A percentile compares a stretch with the other conserved stretches of the same genome.
Conservation (phyloP, 2,113 vertebrate genomes). For the Tenebrosternarchus preto region DNA sequence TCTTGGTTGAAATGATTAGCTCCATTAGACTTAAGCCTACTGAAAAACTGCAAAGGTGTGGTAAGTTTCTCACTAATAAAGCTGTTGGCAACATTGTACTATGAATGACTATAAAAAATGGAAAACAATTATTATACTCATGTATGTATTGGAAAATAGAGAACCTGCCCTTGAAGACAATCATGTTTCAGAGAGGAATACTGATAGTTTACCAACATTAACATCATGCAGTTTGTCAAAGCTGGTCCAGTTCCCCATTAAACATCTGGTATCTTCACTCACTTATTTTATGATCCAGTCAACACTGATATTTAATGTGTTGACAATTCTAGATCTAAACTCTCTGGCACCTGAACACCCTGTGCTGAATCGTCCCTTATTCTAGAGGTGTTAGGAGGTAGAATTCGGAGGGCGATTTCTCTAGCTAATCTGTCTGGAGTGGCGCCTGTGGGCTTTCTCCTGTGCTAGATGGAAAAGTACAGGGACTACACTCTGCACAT, state of each 20-base stretch:
- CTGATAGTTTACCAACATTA: not conserved
- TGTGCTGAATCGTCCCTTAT: not conserved
- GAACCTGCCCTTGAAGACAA: too few relatives aligned
- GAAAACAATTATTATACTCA: too few relatives aligned
- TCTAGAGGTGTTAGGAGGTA: not conserved
- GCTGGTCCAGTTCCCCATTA: too few relatives aligned
- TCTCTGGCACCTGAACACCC: not conserved
- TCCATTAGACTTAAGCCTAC: too few relatives aligned
- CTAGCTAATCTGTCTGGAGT: conserved; percentile 11
- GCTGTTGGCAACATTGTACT: too few relatives aligned
- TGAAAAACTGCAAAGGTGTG: too few relatives aligned
- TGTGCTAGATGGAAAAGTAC: conserved; percentile 45
- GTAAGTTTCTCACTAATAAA: too few relatives aligned
- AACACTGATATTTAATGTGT: not conserved
- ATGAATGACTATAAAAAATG: too few relatives aligned
- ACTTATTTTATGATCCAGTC: not conserved
- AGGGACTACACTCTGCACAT: not conserved
- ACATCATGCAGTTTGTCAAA: too few relatives aligned
- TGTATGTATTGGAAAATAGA: too few relatives aligned
- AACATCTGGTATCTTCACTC: not conserved
- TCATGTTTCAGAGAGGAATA: not conserved
- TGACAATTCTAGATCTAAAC: not conserved
- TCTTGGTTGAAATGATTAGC: too few relatives aligned
- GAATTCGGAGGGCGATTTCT: not conserved
- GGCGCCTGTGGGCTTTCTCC: not conserved